Base-by-base conservation (phyloP, 2,113 vertebrate species). In the Arothron firmamentum region DNA sequence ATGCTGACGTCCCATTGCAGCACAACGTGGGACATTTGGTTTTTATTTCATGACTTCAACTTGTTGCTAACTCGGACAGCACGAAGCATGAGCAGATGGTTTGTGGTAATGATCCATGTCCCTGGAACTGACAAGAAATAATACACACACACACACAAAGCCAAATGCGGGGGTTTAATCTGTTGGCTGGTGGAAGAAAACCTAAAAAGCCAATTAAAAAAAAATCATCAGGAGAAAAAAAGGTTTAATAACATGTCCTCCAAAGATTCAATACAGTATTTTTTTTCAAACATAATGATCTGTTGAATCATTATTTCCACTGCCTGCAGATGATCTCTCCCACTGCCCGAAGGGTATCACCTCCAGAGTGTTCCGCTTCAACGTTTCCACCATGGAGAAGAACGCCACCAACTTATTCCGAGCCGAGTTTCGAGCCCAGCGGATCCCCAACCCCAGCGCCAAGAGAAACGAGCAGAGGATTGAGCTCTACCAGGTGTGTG, bases 361-460 rank as follows among this genome's bases (percentile, higher is more conserved):
- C 58, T 94, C 95, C 80, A 98, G 94, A 2, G 89, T 96, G 51
- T 98, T 98, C 87, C 94, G 92, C 76, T 98, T 98, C 87, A 96
- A 98, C 0, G 95, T 98, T 72, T 97, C 96, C 0, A 88, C 90
- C 8, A 94, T 97, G 90, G 96, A 98, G 91, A 96, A 94, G 87
- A 98, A 98, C 78, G 90, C 93, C 87, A 95, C 93, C 87, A 97
- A 96, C 84, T 87, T 98, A 65, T 98, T 98, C 88, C 92, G 95
- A 62, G 96, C 96, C 0, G 96, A 98, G 86, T 98, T 98, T 74
- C 92, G 96, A 47, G 94, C 95, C 59, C 87, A 96, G 82, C 89
- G 96, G 1, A 90, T 95, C 77, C 93, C 94, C 64, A 98, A 98
- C 79, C 78, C 69, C 0, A 87, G 69, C 17, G 93, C 96, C 84